phyloP scores from a whole-genome alignment of 2,113 vertebrate species.

The Myotis brandtii region DNA sequence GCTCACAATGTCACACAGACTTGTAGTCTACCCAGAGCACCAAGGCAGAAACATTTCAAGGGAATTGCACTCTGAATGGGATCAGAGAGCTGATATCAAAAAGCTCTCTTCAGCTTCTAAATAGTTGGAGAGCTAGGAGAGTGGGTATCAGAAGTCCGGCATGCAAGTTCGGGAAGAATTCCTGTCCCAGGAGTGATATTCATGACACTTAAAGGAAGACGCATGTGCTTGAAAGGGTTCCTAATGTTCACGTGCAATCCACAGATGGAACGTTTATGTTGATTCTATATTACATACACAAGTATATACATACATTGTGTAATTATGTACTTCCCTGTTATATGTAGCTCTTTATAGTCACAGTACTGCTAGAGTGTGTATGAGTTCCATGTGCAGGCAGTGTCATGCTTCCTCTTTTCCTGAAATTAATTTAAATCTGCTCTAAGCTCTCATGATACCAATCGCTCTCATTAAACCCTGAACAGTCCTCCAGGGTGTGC shows the following conservation, averaged over 20 bases:
- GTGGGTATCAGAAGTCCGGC: neutral
- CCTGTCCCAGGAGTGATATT: neutral
- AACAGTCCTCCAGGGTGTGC: neutral
- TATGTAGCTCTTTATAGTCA: neutral
- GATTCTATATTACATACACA: neutral
- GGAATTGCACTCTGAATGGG: neutral
- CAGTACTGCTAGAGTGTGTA: neutral
- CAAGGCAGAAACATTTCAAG: neutral
- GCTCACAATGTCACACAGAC: neutral
- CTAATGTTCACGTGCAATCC: neutral
- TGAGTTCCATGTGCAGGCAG: neutral
- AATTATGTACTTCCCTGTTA: neutral
- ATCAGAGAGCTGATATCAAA: neutral
- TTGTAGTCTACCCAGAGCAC: neutral
- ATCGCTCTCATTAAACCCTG: neutral
- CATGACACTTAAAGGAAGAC: neutral
- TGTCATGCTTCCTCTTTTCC: neutral
- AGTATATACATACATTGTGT: too few relatives aligned
- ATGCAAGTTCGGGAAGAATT: neutral
- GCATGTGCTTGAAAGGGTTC: neutral
- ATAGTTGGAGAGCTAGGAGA: neutral
- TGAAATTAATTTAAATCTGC: neutral
- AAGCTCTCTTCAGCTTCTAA: neutral
- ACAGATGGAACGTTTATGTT: neutral
- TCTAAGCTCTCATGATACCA: neutral